Evolutionary conservation across 2,888 invertebrate species (phyloP).

Genomic region (Ischnura elegans): DNA sequence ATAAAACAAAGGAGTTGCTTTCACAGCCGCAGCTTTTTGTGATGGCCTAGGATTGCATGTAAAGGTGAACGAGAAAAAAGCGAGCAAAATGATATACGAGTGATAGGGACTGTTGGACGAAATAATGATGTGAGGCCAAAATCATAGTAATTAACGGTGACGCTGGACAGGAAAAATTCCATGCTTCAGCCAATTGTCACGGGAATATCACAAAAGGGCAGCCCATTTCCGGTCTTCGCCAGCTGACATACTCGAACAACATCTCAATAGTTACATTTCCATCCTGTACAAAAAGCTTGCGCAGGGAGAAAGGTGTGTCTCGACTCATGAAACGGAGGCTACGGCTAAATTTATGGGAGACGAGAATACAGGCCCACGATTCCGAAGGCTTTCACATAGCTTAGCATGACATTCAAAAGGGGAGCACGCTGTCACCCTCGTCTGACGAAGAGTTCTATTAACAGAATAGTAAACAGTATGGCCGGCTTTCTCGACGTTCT

Average conservation of each 20-base stretch:
- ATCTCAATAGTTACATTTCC: neutral
- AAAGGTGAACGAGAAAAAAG: too few relatives aligned
- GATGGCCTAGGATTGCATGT: neutral
- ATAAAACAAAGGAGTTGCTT: too few relatives aligned
- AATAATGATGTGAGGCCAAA: too few relatives aligned
- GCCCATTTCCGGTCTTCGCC: too few relatives aligned
- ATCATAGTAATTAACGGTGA: too few relatives aligned
- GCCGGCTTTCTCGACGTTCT: neutral
- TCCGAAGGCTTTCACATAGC: neutral
- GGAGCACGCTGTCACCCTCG: neutral
- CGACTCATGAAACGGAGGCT: neutral
- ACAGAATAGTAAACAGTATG: neutral
- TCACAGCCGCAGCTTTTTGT: too few relatives aligned
- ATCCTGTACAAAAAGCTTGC: neutral
- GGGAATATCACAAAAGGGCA: too few relatives aligned
- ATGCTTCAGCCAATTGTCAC: too few relatives aligned
- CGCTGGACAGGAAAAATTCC: too few relatives aligned
- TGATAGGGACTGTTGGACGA: too few relatives aligned
- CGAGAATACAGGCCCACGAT: neutral
- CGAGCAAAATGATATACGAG: too few relatives aligned
- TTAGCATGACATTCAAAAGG: neutral
- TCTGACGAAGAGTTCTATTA: neutral
- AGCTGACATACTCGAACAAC: neutral
- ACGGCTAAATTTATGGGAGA: neutral
- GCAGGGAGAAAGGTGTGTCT: neutral